Conservation (phyloP, 2,113 vertebrate species). For the Colossoma macropomum region DNA sequence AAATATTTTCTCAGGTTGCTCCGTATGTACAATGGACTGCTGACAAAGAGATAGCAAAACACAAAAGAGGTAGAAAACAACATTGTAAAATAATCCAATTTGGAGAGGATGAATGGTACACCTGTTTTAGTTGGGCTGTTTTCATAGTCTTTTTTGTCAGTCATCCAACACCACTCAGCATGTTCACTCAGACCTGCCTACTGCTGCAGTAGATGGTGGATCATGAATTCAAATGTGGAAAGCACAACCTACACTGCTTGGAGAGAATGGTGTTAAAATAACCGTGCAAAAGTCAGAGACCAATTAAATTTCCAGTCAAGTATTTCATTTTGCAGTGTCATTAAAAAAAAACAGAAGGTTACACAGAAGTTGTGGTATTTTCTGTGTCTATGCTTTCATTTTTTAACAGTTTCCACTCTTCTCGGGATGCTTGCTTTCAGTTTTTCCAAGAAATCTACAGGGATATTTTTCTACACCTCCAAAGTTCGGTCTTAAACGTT, state of each 20-base stretch:
- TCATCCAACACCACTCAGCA: constrained; percentile 50
- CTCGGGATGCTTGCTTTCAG: no score
- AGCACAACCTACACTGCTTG: background rate
- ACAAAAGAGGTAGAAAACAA: constrained; percentile 56
- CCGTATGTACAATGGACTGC: constrained; percentile 41
- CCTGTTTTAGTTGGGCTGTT: constrained; percentile 67
- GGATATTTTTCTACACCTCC: no score
- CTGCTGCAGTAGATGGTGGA: constrained; percentile 5
- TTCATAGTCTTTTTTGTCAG: constrained; percentile 67
- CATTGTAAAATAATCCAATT: constrained; percentile 69
- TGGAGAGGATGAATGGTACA: constrained; percentile 63
- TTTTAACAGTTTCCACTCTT: no score
- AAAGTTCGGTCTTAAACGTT: no score
- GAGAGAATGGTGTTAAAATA: background rate
- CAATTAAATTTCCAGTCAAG: no score
- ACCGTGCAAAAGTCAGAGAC: background rate
- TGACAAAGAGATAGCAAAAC: constrained; percentile 59
- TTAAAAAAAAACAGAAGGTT: no score
- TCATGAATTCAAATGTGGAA: constrained; percentile 15
- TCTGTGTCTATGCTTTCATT: no score
- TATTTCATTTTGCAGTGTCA: no score
- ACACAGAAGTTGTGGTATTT: no score
- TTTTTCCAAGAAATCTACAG: no score
- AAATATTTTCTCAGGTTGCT: constrained; percentile 69
- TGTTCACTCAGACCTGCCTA: constrained; percentile 42